These are phyloP conservation scores for Drosophila sordidula DNA, from an alignment of 2,888 invertebrate species.

Conservation along the genomic window DNA sequence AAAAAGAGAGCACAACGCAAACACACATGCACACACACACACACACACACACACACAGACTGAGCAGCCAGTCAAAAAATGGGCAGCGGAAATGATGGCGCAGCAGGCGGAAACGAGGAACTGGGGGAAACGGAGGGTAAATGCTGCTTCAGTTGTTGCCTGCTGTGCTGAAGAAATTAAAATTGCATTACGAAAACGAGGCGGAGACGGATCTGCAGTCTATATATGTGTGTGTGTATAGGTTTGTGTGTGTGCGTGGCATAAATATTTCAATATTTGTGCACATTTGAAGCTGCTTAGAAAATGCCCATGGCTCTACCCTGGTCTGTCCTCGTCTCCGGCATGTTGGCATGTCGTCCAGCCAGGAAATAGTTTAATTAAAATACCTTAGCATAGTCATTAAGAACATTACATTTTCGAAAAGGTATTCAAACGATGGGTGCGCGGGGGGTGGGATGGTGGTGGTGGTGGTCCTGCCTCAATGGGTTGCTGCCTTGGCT, in stretches of 20 bases:
- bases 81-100: constrained; percentile 78
- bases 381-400: constrained; percentile 79
- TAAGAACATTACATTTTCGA: constrained; percentile 70
- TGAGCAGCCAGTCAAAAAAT: constrained; percentile 59
- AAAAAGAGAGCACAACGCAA: constrained; percentile 36
- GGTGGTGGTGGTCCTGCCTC: not conserved
- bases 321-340: not conserved
- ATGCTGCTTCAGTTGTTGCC: constrained; percentile 59
- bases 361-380: constrained; percentile 81
- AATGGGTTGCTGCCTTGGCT: constrained; percentile 54
- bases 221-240: constrained; percentile 19
- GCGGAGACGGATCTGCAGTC: constrained; percentile 43
- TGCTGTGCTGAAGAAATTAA: constrained; percentile 77
- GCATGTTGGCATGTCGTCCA: constrained; percentile 42
- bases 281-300: constrained; percentile 76
- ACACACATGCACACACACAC: constrained; percentile 8
- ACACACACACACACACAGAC: constrained; percentile 5
- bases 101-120: constrained; percentile 73
- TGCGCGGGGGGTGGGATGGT: not conserved
- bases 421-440: constrained; percentile 38
- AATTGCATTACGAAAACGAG: constrained; percentile 72
- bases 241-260: constrained; percentile 44
- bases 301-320: constrained; percentile 35
- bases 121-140: constrained; percentile 31
- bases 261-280: constrained; percentile 79